Evolutionary conservation across 2,888 invertebrate species (phyloP), one percentile per base, ranked within the genome.

Genomic region (Ceraclea dissimilis): DNA sequence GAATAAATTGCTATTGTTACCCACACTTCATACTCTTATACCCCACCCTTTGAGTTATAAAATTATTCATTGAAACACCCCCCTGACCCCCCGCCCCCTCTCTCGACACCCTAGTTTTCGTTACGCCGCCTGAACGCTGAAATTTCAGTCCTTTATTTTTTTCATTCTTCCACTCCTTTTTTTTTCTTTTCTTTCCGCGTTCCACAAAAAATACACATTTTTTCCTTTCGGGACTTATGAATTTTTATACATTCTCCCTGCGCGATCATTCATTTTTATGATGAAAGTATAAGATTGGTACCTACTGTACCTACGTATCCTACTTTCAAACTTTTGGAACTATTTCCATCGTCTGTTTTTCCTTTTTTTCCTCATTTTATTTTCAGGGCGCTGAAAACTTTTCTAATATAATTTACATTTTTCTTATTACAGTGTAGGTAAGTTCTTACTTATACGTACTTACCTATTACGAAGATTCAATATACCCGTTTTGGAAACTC

Each of bases 41-140:
- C 47, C 20, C 47, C 4, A 31, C 46, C 44, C 46, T 31, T 49
- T 21, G 47, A 19, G 47, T 47, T 47, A 47, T 47, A 47, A 47
- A 33, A 52, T 31, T 47, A 47, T 52, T 52, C 44, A 44, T 22
- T 49, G 49, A 49, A 47, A 16, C 54, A 39, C 39, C 39, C 5
- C 39, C 31, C 11, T 31, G 22, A n/a, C 20, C 34, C 33, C 49
- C 21, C 16, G 34, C 34, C 10, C 44, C 26, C 10, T 26, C 4
- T 26, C 10, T 26, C 26, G 5, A 6, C 26, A n/a, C 26, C 26
- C 26, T 6, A 4, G 26, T 26, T 26, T 26, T 26, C 10, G 26
- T 26, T 26, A 4, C 26, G 10, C 26, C 26, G 26, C 26, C 10
- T 26, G 26, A 26, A 26, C n/a, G 26, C 26, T 26, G 26, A 26